phyloP scores from a whole-genome alignment of 1,140 invertebrate genomes.

The Drosophila parabipectinata region DNA sequence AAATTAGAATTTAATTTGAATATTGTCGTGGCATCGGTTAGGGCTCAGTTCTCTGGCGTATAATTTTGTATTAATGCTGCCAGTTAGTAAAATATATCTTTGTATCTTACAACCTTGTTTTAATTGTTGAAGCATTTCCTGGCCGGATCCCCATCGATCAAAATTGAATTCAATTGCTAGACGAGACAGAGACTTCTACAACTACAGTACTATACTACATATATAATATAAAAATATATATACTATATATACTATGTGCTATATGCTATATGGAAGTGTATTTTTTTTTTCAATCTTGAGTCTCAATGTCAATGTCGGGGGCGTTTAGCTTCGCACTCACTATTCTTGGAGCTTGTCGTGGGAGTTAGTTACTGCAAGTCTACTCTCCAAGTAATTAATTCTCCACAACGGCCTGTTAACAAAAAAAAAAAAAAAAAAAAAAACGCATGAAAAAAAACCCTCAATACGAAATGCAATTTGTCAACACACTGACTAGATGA shows the following conservation, averaged over 20 bases:
- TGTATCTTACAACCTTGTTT: background rate
- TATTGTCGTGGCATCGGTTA: constrained; percentile 29
- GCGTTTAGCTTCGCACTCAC: constrained; percentile 19
- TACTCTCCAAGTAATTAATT: too few species aligned
- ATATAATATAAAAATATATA: too few species aligned
- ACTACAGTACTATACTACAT: too few species aligned
- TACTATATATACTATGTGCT: too few species aligned
- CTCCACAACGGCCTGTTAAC: too few species aligned
- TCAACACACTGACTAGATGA: constrained; percentile 39
- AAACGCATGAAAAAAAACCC: background rate
- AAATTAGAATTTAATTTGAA: constrained; percentile 69
- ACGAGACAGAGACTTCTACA: background rate
- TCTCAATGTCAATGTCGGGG: constrained; percentile 67
- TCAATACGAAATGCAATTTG: constrained; percentile 55
- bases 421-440: too few species aligned
- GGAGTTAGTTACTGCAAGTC: too few species aligned
- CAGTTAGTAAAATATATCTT: background rate
- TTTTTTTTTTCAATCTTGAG: constrained; percentile 16
- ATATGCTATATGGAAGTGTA: background rate
- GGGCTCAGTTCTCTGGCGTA: constrained; percentile 2
- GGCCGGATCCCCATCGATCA: constrained; percentile 27
- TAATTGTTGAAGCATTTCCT: background rate
- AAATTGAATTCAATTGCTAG: constrained; percentile 34
- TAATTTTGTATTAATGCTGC: constrained; percentile 52
- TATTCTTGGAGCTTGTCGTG: too few species aligned